Percentiles rank a stretch among this genome's conserved stretches.
Evolutionary conservation across 2,113 vertebrate genomes (phyloP).

Genomic region (Limnothrissa miodon): DNA sequence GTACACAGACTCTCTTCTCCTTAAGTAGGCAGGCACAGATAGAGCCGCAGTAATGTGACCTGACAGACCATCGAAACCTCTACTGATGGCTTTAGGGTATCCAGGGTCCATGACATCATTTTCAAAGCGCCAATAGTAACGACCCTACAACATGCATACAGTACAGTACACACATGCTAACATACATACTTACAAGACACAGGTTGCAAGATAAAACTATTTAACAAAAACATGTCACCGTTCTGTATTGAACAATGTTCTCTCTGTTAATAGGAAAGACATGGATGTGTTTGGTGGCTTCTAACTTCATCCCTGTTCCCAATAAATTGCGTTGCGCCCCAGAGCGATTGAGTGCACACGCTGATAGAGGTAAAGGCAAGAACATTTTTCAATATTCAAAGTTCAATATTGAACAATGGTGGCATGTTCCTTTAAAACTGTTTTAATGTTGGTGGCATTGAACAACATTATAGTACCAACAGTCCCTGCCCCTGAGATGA

Average conservation of each 20-base stretch:
- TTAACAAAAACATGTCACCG: too few species aligned
- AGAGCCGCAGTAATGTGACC: constrained; percentile 85
- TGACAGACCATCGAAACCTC: constrained; percentile 82
- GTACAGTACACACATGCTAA: neutral
- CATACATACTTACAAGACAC: too few species aligned
- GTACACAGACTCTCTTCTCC: constrained; percentile 84
- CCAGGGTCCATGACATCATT: constrained; percentile 79
- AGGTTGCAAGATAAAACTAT: neutral
- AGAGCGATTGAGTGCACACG: too few species aligned
- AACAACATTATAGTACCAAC: neutral
- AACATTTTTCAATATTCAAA: too few species aligned
- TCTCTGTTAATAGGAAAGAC: too few species aligned
- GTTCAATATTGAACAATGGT: too few species aligned
- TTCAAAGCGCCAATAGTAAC: constrained; percentile 90
- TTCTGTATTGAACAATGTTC: too few species aligned
- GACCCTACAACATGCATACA: constrained; percentile 69
- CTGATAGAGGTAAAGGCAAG: too few species aligned
- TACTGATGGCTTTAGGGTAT: constrained; percentile 78
- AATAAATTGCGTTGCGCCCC: too few species aligned
- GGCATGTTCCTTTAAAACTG: too few species aligned
- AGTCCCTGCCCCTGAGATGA: neutral
- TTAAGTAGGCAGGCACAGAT: constrained; percentile 77
- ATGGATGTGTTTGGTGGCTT: too few species aligned
- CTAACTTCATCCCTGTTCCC: too few species aligned
- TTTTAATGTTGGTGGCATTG: neutral